phyloP scores from a whole-genome alignment of 2,888 invertebrate species.

The Ashinkailepas kermadecensis region DNA sequence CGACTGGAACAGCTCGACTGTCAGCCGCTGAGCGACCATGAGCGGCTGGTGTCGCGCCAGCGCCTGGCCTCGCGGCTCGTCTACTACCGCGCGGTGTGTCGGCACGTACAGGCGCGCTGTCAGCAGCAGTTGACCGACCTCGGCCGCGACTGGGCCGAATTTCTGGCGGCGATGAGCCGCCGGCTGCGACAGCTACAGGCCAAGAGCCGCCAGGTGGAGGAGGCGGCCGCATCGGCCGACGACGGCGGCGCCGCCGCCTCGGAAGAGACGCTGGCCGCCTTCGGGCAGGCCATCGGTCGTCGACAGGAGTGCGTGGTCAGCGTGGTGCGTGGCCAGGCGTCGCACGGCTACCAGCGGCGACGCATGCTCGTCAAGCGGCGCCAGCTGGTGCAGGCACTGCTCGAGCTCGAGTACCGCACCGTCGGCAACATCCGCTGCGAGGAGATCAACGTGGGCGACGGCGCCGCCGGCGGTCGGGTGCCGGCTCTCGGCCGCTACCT shows the following conservation, averaged over 20 bases:
- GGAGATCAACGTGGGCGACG: slow-evolving; percentile 11
- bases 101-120: not conserved
- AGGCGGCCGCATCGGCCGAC: not conserved
- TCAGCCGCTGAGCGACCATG: not conserved
- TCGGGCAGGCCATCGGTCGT: not conserved
- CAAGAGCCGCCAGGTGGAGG: not conserved
- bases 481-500: slow-evolving; percentile 5
- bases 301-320: not conserved
- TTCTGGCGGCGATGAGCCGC: not conserved
- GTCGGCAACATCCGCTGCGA: slow-evolving; percentile 14
- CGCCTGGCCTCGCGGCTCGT: slow-evolving; percentile 4
- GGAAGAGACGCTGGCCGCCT: slow-evolving; percentile 1
- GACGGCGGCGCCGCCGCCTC: slow-evolving; percentile 1
- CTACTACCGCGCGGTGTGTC: slow-evolving; percentile 10
- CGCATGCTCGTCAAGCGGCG: slow-evolving; percentile 4
- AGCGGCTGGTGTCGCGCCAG: not conserved
- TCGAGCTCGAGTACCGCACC: slow-evolving; percentile 16
- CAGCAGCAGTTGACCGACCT: not conserved
- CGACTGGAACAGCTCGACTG: slow-evolving; percentile 11
- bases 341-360: not conserved
- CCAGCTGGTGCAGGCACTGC: not conserved
- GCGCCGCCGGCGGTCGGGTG: not conserved
- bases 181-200: slow-evolving; percentile 1
- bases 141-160: not conserved
- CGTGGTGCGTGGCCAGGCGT: slow-evolving; percentile 13